Base-by-base conservation (phyloP, 2,113 vertebrate genomes). In the Bubo scandiacus region DNA sequence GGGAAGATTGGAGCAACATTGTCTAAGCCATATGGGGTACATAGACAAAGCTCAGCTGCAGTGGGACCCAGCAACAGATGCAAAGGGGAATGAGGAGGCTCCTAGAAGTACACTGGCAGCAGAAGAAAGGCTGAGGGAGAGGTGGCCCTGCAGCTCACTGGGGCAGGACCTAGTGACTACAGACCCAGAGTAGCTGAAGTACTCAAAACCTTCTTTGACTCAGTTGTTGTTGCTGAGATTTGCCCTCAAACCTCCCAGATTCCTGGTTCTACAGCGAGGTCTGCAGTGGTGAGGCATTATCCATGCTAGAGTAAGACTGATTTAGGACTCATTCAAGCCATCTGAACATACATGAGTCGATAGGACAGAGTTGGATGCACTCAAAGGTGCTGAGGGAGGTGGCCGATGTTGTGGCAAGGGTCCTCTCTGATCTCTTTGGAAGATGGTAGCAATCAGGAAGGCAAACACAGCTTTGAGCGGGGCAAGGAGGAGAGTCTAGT, bases 391-490 rank as follows among this genome's bases (percentile, higher is more conserved):
- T 49, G 45, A 61, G 30, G 45, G 15, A 43, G 52, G 3, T 55
- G 58, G 71, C 14, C 1, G 4, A 15, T 55, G 45, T 15, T 58
- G 8, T 18, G 13, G 62, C 49, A n/a, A 68, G 49, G 68, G 23
- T 47, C 9, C 13, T n/a, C 17, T 27, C n/a, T 45, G 15, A 20
- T 30, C 23, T 25, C 40, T 81, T 59, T 36, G 45, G n/a, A 49
- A 59, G 19, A 23, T 10, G 0, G 0, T 5, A 47, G 43, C 30
- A 18, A 43, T 15, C 0, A 1, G 34, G 47, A 57, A 49, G 42
- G 45, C 36, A 51, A 78, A 51, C 6, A 8, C 20, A 30, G 1
- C 32, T 49, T 73, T 11, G 4, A 79, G 42, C 25, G 36, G 30
- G n/a, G 38, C 1, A 8, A 73, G 54, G 54, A 84, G 12, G 30